A percentile compares a stretch with the other conserved stretches of the same genome.
phyloP scores from a whole-genome alignment of 1,140 invertebrate genomes.

The Drosophila tani region DNA sequence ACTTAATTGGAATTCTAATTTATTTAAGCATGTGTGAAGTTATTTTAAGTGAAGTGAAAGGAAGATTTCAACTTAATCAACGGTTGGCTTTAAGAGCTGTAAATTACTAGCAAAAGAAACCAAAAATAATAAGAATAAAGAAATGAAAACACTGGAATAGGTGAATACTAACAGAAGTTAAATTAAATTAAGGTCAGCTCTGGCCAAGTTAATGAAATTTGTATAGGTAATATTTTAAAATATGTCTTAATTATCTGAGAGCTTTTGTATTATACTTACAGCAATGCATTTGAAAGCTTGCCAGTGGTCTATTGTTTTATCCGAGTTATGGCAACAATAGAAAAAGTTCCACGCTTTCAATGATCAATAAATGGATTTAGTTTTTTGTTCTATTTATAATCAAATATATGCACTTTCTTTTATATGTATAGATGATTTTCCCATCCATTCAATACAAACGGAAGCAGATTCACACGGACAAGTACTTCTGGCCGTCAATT shows the following conservation, averaged over 20 bases:
- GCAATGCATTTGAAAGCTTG: neutral
- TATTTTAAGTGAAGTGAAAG: neutral
- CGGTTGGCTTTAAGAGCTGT: neutral
- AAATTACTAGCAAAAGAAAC: too few species aligned
- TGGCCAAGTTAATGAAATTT: neutral
- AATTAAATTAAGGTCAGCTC: too few species aligned
- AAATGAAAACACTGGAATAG: neutral
- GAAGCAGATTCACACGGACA: neutral
- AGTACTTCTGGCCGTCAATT: neutral
- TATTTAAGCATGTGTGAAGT: slow-evolving; percentile 28
- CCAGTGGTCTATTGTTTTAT: neutral
- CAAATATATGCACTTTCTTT: neutral
- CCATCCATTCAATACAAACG: neutral
- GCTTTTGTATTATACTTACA: neutral
- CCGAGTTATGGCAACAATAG: neutral
- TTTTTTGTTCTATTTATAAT: neutral
- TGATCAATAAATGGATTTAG: neutral
- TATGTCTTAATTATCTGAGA: neutral
- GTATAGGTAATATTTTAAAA: neutral
- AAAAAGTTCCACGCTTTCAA: neutral
- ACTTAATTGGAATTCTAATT: slow-evolving; percentile 33
- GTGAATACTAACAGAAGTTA: neutral
- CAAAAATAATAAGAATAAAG: neutral
- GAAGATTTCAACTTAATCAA: neutral
- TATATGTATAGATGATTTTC: neutral